Percentiles rank a stretch among this genome's conserved stretches.
These are phyloP conservation scores for Lycorma delicatula DNA, from an alignment of 1,140 invertebrate genomes.

Conservation along the genomic window DNA sequence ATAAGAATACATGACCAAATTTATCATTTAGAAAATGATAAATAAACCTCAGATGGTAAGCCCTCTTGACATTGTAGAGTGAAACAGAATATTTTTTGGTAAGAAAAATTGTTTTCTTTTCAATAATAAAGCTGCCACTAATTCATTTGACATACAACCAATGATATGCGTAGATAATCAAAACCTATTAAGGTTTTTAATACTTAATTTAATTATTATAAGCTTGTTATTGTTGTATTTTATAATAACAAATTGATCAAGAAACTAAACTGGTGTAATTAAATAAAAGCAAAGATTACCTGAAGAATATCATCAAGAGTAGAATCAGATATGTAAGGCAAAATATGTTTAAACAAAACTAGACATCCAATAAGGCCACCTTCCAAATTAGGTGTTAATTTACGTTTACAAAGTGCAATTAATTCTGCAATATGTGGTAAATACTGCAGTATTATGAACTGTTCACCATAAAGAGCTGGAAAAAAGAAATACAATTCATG, in stretches of 20 bases:
- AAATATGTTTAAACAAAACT: constrained; percentile 61
- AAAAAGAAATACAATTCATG: constrained; percentile 22
- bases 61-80: too few relatives aligned
- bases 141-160: too few relatives aligned
- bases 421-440: constrained; percentile 84
- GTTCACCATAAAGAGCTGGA: constrained; percentile 81
- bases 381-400: constrained; percentile 74
- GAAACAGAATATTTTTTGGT: too few relatives aligned
- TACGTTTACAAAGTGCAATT: constrained; percentile 61
- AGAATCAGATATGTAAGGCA: constrained; percentile 61
- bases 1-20: too few relatives aligned
- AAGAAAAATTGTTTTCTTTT: too few relatives aligned
- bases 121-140: too few relatives aligned
- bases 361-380: constrained; percentile 80
- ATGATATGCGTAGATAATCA: too few relatives aligned
- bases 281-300: constrained; percentile 39
- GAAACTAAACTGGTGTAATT: constrained; percentile 8
- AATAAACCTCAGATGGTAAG: too few relatives aligned
- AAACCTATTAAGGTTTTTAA: too few relatives aligned
- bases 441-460: constrained; percentile 90
- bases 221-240: too few relatives aligned
- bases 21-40: too few relatives aligned
- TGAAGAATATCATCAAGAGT: constrained; percentile 79
- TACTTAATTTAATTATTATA: too few relatives aligned
- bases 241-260: constrained; percentile 7